Percentiles rank a stretch among this genome's conserved stretches.
Conservation (phyloP, 2,797 vertebrate species). For the Phaenicophaeus curvirostris region DNA sequence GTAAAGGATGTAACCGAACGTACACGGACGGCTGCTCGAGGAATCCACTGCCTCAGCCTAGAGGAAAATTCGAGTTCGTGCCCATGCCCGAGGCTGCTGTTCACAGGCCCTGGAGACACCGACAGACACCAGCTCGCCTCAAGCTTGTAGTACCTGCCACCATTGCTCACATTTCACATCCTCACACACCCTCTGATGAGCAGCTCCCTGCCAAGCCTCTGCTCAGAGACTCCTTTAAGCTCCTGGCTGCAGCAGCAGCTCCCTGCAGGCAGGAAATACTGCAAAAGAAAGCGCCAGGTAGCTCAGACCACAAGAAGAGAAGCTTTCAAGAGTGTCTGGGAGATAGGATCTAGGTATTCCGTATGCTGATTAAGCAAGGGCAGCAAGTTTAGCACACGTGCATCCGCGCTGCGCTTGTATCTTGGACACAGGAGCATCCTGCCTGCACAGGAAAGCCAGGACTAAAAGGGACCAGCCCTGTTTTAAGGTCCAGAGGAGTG, state of each 20-base stretch:
- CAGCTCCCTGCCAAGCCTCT: not conserved
- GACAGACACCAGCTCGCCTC: not conserved
- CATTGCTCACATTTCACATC: fast-evolving
- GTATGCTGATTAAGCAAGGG: not conserved
- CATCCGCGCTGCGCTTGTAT: not conserved
- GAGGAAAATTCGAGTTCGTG: not conserved
- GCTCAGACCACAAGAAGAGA: not conserved
- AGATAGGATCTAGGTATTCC: not conserved
- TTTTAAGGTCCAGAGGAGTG: not conserved
- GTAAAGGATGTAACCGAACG: not conserved
- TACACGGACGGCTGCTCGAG: not conserved
- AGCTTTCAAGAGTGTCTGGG: not conserved
- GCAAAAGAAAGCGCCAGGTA: not conserved
- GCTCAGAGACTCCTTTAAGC: not conserved
- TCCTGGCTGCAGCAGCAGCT: not conserved
- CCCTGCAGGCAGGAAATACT: fast-evolving
- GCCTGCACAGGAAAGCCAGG: not conserved
- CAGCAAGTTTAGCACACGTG: not conserved
- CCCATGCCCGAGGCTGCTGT: not conserved
- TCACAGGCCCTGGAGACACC: not conserved
- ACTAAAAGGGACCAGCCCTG: not conserved
- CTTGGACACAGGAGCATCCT: not conserved
- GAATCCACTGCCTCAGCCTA: not conserved
- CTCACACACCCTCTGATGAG: not conserved
- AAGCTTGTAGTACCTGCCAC: not conserved